Conservation (phyloP, 2,113 vertebrate genomes). For the Crotophaga sulcirostris region DNA sequence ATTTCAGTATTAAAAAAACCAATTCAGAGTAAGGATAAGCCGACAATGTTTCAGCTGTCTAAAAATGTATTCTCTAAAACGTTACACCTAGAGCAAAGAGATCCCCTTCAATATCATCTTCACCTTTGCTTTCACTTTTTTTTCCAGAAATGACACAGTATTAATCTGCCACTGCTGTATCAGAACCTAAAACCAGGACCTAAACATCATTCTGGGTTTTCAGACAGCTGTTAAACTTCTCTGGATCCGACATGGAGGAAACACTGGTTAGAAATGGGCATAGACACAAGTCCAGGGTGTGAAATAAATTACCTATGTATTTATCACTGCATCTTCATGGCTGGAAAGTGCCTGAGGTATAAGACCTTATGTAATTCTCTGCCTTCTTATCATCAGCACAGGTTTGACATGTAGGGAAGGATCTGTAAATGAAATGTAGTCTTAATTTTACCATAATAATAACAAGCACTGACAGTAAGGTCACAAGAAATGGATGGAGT, state of each 20-base stretch:
- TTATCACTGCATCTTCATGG: background rate
- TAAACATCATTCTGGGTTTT: background rate
- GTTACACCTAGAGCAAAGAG: background rate
- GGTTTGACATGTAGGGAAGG: rapidly evolving
- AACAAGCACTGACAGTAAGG: background rate
- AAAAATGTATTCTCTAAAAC: background rate
- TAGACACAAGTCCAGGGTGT: background rate
- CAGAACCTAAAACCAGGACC: background rate
- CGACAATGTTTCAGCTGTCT: background rate
- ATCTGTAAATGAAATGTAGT: background rate
- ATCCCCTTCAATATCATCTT: background rate
- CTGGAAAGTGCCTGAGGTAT: background rate
- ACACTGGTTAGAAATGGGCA: background rate
- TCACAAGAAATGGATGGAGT: background rate
- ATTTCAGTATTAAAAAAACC: background rate
- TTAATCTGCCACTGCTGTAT: background rate
- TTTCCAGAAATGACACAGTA: background rate
- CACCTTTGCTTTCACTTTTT: background rate
- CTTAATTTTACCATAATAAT: background rate
- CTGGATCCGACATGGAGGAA: background rate
- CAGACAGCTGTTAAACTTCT: background rate
- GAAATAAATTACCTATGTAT: background rate
- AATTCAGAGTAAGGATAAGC: background rate
- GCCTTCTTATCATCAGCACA: too few relatives aligned
- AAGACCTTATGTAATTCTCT: background rate